Percentiles rank a stretch among this genome's conserved stretches.
phyloP scores from a whole-genome alignment of 2,888 invertebrate genomes.

The Nysson spinosus region DNA sequence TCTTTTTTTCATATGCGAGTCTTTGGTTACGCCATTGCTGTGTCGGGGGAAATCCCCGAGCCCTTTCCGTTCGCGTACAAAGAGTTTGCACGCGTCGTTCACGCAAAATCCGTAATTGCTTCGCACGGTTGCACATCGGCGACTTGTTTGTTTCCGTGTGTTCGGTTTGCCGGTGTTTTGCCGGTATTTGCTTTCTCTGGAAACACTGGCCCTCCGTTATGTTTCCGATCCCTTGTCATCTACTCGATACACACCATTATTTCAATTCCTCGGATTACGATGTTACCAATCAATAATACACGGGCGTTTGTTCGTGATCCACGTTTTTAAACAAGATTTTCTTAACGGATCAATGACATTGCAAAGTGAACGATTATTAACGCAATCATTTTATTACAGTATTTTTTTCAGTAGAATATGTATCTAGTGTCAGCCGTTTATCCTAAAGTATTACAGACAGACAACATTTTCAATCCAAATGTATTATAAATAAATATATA shows the following conservation, averaged over 20 bases:
- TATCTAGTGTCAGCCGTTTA: no score
- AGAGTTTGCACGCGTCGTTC: constrained; percentile 70
- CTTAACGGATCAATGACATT: not conserved
- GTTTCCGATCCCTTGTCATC: constrained; percentile 14
- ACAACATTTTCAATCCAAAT: no score
- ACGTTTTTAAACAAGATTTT: not conserved
- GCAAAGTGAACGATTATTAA: no score
- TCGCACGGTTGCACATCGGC: constrained; percentile 73
- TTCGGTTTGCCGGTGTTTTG: constrained; percentile 64
- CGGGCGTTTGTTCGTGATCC: not conserved
- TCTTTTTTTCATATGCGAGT: not conserved
- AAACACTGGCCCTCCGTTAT: constrained; percentile 33
- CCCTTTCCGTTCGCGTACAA: constrained; percentile 52
- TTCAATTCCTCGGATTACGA: constrained; percentile 9
- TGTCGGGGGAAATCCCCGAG: constrained; percentile 36
- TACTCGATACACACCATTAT: constrained; percentile 16
- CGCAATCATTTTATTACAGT: no score
- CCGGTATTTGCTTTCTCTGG: constrained; percentile 58
- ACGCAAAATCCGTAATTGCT: constrained; percentile 75
- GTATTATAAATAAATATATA: no score
- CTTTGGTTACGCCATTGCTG: constrained; percentile 44
- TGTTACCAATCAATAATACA: constrained; percentile 2
- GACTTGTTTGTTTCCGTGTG: constrained; percentile 74
- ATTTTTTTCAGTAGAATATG: no score
- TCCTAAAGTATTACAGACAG: no score